Percentiles rank a stretch among this genome's conserved stretches.
These are phyloP conservation scores for Apamea crenata DNA, from an alignment of 2,888 invertebrate genomes.

Conservation along the genomic window DNA sequence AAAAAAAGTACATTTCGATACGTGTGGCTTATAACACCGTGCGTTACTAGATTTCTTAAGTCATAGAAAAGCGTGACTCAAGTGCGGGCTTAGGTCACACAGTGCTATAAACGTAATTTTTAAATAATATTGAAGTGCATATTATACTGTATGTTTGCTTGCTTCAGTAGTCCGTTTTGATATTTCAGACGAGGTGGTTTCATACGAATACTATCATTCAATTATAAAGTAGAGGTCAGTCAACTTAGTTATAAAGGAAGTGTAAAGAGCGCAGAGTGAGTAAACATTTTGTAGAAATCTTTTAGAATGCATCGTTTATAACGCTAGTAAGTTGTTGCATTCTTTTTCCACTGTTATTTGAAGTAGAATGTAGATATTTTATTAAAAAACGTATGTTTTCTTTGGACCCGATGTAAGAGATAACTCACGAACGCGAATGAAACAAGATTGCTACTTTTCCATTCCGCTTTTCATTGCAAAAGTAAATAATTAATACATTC, in stretches of 20 bases:
- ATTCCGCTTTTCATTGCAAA: slow-evolving; percentile 26
- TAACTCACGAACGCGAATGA: slow-evolving; percentile 8
- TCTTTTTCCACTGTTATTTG: slow-evolving; percentile 3
- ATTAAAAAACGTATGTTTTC: background rate
- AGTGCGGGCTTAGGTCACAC: background rate
- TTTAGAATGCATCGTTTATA: slow-evolving; percentile 49
- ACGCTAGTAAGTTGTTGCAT: slow-evolving; percentile 39
- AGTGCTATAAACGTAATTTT: background rate
- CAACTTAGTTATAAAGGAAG: slow-evolving; percentile 59
- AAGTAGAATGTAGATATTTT: slow-evolving; percentile 30
- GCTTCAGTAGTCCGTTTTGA: slow-evolving; percentile 20
- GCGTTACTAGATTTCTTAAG: background rate
- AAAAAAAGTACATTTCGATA: background rate
- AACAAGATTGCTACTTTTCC: slow-evolving; percentile 7
- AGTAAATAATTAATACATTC: slow-evolving; percentile 44
- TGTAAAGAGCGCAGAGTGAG: slow-evolving; percentile 55
- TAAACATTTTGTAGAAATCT: slow-evolving; percentile 47
- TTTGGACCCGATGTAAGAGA: background rate
- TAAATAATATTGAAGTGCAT: background rate
- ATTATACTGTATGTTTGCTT: background rate
- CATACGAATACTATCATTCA: slow-evolving; percentile 51
- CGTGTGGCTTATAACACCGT: background rate
- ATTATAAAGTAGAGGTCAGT: slow-evolving; percentile 58
- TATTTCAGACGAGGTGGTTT: slow-evolving; percentile 59
- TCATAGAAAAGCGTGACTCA: background rate